phyloP scores from a whole-genome alignment of 2,888 invertebrate species.

The Oligia fasciuncula region DNA sequence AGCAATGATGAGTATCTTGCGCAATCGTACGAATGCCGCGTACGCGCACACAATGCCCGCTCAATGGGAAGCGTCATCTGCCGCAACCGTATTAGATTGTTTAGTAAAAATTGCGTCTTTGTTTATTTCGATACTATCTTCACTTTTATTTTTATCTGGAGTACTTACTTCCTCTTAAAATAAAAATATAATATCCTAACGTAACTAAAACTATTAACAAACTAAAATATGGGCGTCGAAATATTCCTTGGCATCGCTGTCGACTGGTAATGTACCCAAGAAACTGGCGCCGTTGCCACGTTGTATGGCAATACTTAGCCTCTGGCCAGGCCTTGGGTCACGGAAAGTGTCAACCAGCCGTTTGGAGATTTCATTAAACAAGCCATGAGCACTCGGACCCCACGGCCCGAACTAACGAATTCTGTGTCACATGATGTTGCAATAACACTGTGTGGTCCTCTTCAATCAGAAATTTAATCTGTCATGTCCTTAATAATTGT shows the following conservation, averaged over 20 bases:
- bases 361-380: not conserved
- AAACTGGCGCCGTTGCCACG: not conserved
- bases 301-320: not conserved
- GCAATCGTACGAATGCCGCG: slow-evolving; percentile 63
- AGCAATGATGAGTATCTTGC: slow-evolving; percentile 61
- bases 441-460: slow-evolving; percentile 3
- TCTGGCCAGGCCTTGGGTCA: not conserved
- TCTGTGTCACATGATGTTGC: slow-evolving; percentile 7
- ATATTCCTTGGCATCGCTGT: not conserved
- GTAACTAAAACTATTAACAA: not conserved
- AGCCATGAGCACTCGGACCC: not conserved
- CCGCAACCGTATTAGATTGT: slow-evolving; percentile 37
- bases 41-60: slow-evolving; percentile 39
- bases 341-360: not conserved
- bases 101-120: slow-evolving; percentile 45
- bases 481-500: slow-evolving; percentile 10
- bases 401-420: not conserved
- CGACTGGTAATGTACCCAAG: not conserved
- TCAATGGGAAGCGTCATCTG: slow-evolving; percentile 57
- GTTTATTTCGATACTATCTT: slow-evolving; percentile 35
- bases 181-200: not conserved
- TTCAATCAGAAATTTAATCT: not conserved
- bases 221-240: not conserved
- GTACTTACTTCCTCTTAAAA: not conserved
- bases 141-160: slow-evolving; percentile 12